Evolutionary conservation across 2,797 vertebrate genomes (phyloP).

Genomic region (Sebastes hopkinsi): DNA sequence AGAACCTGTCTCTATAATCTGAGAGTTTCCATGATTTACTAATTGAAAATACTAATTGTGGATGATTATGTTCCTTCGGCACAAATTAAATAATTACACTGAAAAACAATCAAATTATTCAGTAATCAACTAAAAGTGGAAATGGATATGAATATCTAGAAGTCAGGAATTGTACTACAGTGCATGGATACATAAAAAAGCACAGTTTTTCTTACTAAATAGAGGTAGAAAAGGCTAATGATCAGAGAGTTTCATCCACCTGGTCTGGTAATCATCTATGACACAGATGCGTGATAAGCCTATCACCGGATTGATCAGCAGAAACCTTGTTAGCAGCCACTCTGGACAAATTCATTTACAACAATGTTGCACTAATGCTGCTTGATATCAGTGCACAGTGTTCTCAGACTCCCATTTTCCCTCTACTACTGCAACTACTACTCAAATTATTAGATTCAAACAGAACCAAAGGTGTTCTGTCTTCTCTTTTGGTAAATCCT

Average conservation of each 20-base stretch:
- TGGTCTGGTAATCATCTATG: constrained; percentile 27
- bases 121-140: background rate
- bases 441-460: constrained; percentile 34
- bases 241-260: constrained; percentile 16
- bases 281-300: constrained; percentile 53
- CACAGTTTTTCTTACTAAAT: background rate
- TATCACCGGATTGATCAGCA: constrained; percentile 42
- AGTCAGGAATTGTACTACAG: background rate
- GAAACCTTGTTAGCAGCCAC: constrained; percentile 37
- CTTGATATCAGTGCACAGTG: background rate
- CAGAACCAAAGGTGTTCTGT: constrained; percentile 20
- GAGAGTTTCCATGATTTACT: background rate
- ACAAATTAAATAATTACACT: constrained; percentile 8
- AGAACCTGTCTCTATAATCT: background rate
- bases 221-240: background rate
- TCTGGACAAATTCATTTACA: constrained; percentile 41
- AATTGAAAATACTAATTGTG: constrained; percentile 2
- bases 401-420: constrained; percentile 11
- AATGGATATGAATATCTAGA: background rate
- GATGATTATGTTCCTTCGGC: background rate
- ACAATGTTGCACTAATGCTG: constrained; percentile 17
- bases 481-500: background rate
- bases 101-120: background rate
- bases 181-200: background rate
- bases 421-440: constrained; percentile 27